A percentile compares a stretch with the other conserved stretches of the same genome.
Conservation (phyloP, 1,140 invertebrate species). For the Marisa cornuarietis region DNA sequence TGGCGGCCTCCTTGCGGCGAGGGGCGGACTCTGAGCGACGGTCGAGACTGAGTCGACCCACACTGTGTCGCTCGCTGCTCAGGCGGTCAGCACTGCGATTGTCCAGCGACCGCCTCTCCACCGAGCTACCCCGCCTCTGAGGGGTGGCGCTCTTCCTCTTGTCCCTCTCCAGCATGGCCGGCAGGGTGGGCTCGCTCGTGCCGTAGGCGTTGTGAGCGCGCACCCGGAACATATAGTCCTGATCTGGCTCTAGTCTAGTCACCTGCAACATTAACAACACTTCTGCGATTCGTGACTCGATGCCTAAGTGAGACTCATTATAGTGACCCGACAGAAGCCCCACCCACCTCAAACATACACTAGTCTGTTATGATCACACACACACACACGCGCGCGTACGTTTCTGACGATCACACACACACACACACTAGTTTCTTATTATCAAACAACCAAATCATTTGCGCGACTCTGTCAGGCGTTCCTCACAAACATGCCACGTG, state of each 20-base stretch:
- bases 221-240: slow-evolving; percentile 87
- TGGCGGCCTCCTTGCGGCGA: slow-evolving; percentile 12
- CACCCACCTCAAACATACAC: no score
- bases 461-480: no score
- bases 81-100: slow-evolving; percentile 17
- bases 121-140: slow-evolving; percentile 23
- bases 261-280: slow-evolving; percentile 24
- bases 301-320: no score
- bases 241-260: slow-evolving; percentile 43
- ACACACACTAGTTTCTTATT: no score
- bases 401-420: no score
- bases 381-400: no score
- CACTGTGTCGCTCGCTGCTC: slow-evolving; percentile 13
- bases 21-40: slow-evolving; percentile 13
- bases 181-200: slow-evolving; percentile 60
- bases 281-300: no score
- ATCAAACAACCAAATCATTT: no score
- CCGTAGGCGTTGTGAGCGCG: slow-evolving; percentile 89
- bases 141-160: slow-evolving; percentile 23
- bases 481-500: no score
- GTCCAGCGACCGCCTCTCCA: slow-evolving; percentile 19
- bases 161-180: slow-evolving; percentile 59
- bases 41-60: slow-evolving; percentile 1
- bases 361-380: no score
- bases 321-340: no score